Evolutionary conservation across 2,888 invertebrate species (phyloP).

Genomic region (Calephelis perditalis): DNA sequence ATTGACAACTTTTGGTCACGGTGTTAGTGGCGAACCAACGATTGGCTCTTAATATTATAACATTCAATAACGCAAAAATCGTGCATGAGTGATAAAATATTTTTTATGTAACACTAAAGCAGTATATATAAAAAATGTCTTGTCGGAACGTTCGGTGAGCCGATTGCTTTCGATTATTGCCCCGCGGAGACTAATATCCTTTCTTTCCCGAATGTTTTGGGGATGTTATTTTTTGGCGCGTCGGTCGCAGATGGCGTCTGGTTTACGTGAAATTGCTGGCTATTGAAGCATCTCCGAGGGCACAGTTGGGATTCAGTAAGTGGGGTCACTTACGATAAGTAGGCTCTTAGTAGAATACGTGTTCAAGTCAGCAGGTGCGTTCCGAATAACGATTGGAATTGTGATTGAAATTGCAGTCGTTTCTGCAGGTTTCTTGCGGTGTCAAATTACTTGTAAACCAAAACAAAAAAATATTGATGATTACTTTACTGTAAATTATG

Average conservation of each 20-base stretch:
- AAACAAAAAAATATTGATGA: not conserved
- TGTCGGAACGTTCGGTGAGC: constrained; percentile 58
- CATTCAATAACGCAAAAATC: not conserved
- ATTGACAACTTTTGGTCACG: too few relatives aligned
- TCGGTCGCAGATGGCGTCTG: constrained; percentile 71
- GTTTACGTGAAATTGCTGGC: constrained; percentile 60
- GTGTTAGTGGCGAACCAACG: too few relatives aligned
- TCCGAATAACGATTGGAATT: constrained; percentile 42
- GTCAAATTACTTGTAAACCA: not conserved
- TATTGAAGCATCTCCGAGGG: constrained; percentile 51
- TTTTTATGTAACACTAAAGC: constrained; percentile 24
- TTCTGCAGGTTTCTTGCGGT: too few relatives aligned
- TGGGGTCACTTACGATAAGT: constrained; percentile 75
- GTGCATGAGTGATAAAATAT: constrained; percentile 1
- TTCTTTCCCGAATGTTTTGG: constrained; percentile 72
- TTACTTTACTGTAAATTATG: too few relatives aligned
- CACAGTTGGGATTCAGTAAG: constrained; percentile 59
- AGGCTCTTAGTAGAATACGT: constrained; percentile 69
- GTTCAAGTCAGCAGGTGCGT: constrained; percentile 67
- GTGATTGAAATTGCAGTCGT: too few relatives aligned
- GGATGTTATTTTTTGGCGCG: constrained; percentile 72
- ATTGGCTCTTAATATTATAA: too few relatives aligned
- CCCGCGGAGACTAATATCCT: constrained; percentile 76
- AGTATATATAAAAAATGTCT: constrained; percentile 62
- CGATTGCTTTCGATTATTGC: constrained; percentile 77